Percentiles rank a stretch among this genome's conserved stretches.
phyloP scores from a whole-genome alignment of 2,113 vertebrate species.

The Ciconia maguari region DNA sequence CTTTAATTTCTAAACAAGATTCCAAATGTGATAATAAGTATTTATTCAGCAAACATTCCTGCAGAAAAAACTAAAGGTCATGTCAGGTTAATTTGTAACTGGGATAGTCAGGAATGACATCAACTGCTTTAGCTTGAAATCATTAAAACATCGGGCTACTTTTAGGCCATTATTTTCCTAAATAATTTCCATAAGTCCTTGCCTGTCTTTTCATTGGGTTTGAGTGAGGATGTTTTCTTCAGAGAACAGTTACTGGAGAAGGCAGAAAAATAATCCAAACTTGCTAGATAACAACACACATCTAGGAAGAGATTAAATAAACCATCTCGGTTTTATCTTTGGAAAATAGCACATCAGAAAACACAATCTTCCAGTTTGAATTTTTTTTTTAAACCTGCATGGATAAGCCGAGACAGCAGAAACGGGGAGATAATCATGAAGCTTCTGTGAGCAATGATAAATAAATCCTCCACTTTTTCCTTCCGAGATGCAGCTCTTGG shows the following conservation, averaged over 20 bases:
- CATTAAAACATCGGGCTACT: neutral
- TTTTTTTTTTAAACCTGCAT: neutral
- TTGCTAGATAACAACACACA: neutral
- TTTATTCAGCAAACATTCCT: constrained; percentile 33
- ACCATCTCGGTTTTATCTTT: neutral
- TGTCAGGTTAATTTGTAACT: constrained; percentile 50
- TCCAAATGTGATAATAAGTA: neutral
- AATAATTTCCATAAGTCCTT: neutral
- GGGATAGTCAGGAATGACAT: neutral
- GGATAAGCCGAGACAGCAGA: neutral
- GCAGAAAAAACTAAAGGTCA: neutral
- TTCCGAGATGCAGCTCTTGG: neutral
- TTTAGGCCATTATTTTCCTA: neutral
- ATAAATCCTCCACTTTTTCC: neutral
- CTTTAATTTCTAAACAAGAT: neutral
- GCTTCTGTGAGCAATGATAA: neutral
- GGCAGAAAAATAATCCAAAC: neutral
- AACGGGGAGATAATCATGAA: neutral
- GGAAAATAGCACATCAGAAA: constrained; percentile 1
- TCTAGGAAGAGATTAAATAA: neutral
- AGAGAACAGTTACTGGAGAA: neutral
- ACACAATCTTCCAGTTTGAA: neutral
- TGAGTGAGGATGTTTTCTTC: neutral
- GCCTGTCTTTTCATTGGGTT: neutral
- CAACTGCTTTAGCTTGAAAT: neutral